These are phyloP conservation scores for Bombus turneri DNA, from an alignment of 1,140 invertebrate genomes.

Conservation along the genomic window DNA sequence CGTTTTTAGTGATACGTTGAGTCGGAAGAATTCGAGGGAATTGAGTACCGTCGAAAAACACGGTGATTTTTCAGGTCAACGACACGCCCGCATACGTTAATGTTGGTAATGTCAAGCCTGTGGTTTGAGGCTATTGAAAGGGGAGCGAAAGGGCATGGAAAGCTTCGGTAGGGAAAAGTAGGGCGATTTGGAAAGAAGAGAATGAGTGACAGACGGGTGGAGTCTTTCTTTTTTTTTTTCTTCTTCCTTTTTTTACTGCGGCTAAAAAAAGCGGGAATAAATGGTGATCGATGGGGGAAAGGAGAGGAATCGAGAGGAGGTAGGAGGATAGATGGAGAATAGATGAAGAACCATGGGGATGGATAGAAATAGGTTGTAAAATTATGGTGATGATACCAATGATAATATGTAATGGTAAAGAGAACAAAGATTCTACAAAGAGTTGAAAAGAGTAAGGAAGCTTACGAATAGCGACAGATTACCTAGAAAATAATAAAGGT, in stretches of 20 bases:
- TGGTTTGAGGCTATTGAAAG: neutral
- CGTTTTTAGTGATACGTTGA: neutral
- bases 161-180: neutral
- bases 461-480: neutral
- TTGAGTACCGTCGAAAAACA: neutral
- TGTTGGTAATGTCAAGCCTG: neutral
- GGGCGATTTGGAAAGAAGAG: neutral
- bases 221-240: neutral
- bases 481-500: neutral
- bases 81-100: conserved; percentile 13
- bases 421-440: no score
- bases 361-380: neutral
- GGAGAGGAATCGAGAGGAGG: neutral
- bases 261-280: neutral
- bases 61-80: neutral
- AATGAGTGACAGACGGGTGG: neutral
- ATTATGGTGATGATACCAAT: neutral
- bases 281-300: neutral
- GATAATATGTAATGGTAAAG: neutral
- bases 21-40: neutral
- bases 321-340: neutral
- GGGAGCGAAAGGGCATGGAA: neutral
- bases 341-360: neutral
- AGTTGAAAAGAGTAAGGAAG: neutral
- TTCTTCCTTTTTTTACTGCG: neutral